Conservation (phyloP, 2,113 vertebrate genomes). For the Daubentonia madagascariensis region DNA sequence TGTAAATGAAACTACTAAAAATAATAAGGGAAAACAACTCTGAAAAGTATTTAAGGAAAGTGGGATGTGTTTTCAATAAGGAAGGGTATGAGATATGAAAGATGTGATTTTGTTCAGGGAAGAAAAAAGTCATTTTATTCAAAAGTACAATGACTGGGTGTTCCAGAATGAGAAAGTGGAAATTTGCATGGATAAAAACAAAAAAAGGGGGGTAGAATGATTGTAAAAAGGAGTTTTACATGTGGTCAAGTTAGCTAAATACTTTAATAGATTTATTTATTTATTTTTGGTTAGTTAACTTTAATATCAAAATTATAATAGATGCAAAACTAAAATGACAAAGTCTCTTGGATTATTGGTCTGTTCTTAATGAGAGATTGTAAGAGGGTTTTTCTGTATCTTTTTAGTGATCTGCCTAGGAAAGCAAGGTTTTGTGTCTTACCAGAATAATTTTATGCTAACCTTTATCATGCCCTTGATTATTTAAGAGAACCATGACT, state of each 20-base stretch:
- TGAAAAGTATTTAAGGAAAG: neutral
- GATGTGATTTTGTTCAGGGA: neutral
- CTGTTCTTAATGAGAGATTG: neutral
- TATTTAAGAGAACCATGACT: neutral
- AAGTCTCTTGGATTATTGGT: neutral
- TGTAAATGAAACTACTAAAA: neutral
- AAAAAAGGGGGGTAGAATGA: too few species aligned
- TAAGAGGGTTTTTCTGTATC: neutral
- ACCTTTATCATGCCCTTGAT: neutral
- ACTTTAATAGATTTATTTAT: too few species aligned
- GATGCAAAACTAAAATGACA: neutral
- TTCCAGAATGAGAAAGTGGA: too few species aligned
- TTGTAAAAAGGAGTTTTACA: too few species aligned
- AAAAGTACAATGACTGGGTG: neutral
- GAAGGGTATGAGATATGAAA: accelerated
- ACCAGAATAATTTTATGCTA: neutral
- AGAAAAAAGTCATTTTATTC: neutral
- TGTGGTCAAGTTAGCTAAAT: too few species aligned
- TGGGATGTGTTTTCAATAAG: neutral
- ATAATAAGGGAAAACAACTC: neutral
- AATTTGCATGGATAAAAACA: too few species aligned
- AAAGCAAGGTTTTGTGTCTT: neutral
- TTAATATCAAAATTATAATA: too few species aligned
- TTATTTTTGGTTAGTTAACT: too few species aligned
- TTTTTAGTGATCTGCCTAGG: too few species aligned